Evolutionary conservation across 2,888 invertebrate genomes (phyloP).

Genomic region (Drosophila picticornis): DNA sequence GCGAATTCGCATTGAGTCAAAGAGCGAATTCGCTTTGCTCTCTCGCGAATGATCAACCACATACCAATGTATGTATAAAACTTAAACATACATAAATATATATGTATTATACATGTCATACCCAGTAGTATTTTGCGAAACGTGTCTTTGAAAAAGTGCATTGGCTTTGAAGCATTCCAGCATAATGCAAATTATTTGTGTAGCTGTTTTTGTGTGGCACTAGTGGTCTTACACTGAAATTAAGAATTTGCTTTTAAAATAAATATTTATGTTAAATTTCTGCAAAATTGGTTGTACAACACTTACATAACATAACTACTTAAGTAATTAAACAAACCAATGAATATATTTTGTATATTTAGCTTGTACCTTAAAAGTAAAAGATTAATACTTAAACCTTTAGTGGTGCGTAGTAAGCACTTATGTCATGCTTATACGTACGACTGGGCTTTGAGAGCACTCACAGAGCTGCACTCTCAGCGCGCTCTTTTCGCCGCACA

Average conservation of each 20-base stretch:
- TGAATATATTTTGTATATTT: too few relatives aligned
- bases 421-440: conserved; percentile 25
- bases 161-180: neutral
- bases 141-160: conserved; percentile 34
- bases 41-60: conserved; percentile 48
- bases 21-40: conserved; percentile 50
- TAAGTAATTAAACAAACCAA: neutral
- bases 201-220: neutral
- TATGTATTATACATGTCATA: conserved; percentile 15
- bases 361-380: neutral
- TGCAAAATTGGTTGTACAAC: neutral
- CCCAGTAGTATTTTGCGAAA: conserved; percentile 42
- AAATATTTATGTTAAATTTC: neutral
- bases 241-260: neutral
- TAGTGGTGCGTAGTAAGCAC: neutral
- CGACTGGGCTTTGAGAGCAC: conserved; percentile 35
- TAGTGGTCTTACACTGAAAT: neutral
- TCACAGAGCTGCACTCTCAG: conserved; percentile 34
- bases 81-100: conserved; percentile 26
- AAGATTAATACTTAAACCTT: accelerated
- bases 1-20: conserved; percentile 48
- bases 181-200: neutral
- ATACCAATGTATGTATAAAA: conserved; percentile 6
- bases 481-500: conserved; percentile 57
- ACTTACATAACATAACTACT: neutral